Percentiles rank a stretch among this genome's conserved stretches.
phyloP scores from a whole-genome alignment of 2,888 invertebrate species.

The Trachelus iudaicus region DNA sequence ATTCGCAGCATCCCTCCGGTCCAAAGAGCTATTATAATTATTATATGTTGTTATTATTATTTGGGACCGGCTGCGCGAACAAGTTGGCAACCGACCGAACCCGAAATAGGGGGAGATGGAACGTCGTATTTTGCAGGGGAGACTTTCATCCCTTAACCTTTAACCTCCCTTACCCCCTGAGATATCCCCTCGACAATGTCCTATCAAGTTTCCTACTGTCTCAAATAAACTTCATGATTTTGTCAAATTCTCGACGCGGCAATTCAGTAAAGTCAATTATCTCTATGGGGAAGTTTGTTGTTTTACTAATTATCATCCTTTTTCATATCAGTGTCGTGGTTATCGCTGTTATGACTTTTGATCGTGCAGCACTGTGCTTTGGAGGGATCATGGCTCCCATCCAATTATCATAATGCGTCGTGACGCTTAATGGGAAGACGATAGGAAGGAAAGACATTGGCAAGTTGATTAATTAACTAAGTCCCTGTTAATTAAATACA shows the following conservation, averaged over 20 bases:
- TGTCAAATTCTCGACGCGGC: not conserved
- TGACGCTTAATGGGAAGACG: conserved; percentile 9
- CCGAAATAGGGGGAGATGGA: not conserved
- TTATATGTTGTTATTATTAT: not conserved
- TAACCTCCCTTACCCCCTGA: not conserved
- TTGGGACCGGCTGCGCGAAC: not conserved
- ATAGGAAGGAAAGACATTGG: conserved; percentile 2
- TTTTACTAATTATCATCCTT: not conserved
- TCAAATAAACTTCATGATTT: not conserved
- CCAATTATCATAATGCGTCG: not conserved
- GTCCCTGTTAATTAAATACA: conserved; percentile 14
- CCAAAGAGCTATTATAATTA: not conserved
- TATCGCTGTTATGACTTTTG: not conserved
- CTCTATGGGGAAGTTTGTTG: not conserved
- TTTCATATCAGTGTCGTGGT: not conserved
- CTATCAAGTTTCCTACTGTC: too few relatives aligned
- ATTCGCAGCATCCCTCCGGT: not conserved
- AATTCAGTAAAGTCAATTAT: not conserved
- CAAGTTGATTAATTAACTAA: conserved; percentile 22
- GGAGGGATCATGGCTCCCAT: not conserved
- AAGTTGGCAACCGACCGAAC: not conserved
- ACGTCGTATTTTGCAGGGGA: not conserved
- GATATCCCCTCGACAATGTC: too few relatives aligned
- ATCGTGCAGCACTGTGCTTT: not conserved
- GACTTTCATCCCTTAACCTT: not conserved